Conservation (phyloP, 92 coral and sea anemone genomes). For the Zoanthus solanderi region DNA sequence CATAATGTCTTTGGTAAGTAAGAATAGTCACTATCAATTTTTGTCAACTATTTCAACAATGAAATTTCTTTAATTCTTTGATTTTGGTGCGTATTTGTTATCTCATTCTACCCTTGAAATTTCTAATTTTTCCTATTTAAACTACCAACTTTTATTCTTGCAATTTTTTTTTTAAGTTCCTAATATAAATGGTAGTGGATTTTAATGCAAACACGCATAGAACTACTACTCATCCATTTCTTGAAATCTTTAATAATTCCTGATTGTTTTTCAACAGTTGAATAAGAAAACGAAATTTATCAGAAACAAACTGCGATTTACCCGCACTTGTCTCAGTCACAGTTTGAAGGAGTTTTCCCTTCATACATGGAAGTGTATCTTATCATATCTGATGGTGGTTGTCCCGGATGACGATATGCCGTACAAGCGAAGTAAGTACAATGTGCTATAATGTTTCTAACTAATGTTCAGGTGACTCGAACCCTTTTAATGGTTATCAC, state of each 20-base stretch:
- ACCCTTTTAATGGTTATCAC: too few species aligned
- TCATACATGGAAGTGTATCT: background rate
- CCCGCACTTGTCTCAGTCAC: background rate
- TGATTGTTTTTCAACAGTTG: background rate
- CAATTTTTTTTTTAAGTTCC: too few species aligned
- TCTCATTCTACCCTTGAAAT: too few species aligned
- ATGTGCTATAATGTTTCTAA: too few species aligned
- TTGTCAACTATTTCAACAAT: background rate
- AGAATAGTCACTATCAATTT: background rate
- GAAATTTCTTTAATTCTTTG: background rate
- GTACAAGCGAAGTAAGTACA: conserved; percentile 15
- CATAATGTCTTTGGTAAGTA: conserved; percentile 28
- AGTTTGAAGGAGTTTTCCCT: background rate
- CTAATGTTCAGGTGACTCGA: too few species aligned
- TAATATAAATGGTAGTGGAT: too few species aligned
- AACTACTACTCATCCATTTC: too few species aligned
- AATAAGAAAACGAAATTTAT: background rate
- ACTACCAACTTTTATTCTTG: too few species aligned
- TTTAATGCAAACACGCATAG: too few species aligned
- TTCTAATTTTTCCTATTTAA: too few species aligned
- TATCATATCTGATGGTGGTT: background rate
- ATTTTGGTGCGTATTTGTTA: background rate
- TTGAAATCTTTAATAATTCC: background rate
- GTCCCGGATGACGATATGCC: conserved; percentile 12
- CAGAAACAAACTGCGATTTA: background rate